phyloP scores from a whole-genome alignment of 1,140 invertebrate genomes.

The Atta colombica region DNA sequence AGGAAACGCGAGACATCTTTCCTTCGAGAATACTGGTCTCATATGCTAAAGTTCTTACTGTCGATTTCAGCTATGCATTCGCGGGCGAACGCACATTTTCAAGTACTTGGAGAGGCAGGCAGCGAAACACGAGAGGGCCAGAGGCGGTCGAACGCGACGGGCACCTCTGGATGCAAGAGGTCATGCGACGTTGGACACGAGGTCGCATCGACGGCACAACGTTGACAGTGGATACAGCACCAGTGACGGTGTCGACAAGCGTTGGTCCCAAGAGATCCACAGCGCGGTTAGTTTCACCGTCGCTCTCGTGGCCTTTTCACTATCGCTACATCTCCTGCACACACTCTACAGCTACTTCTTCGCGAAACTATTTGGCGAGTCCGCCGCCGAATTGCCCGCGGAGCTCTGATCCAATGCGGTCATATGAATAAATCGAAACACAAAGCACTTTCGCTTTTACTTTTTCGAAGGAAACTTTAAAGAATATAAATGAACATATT shows the following conservation, averaged over 20 bases:
- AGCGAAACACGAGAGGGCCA: slow-evolving; percentile 88
- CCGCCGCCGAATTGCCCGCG: neutral
- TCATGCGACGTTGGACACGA: slow-evolving; percentile 86
- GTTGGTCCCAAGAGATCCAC: slow-evolving; percentile 93
- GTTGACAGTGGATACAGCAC: slow-evolving; percentile 96
- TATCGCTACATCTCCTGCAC: slow-evolving; percentile 52
- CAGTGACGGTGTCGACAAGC: slow-evolving; percentile 91
- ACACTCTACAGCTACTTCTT: slow-evolving; percentile 22
- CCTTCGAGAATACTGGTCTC: neutral
- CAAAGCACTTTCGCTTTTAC: slow-evolving; percentile 4
- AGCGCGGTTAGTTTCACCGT: slow-evolving; percentile 81
- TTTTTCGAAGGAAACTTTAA: neutral
- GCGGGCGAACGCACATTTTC: slow-evolving; percentile 97
- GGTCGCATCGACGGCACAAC: slow-evolving; percentile 89
- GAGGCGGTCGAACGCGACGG: slow-evolving; percentile 80
- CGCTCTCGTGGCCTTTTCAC: slow-evolving; percentile 52
- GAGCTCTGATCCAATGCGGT: slow-evolving; percentile 4
- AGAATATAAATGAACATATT: neutral
- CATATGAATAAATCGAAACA: slow-evolving; percentile 39
- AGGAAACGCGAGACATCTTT: neutral
- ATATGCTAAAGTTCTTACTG: slow-evolving; percentile 20
- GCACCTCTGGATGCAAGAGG: slow-evolving; percentile 86
- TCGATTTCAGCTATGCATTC: slow-evolving; percentile 92
- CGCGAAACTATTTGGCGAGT: slow-evolving; percentile 22
- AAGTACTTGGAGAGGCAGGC: slow-evolving; percentile 97